Base-by-base conservation (phyloP, 1,140 invertebrate species). In the honey bee (Apis mellifera) region DNA sequence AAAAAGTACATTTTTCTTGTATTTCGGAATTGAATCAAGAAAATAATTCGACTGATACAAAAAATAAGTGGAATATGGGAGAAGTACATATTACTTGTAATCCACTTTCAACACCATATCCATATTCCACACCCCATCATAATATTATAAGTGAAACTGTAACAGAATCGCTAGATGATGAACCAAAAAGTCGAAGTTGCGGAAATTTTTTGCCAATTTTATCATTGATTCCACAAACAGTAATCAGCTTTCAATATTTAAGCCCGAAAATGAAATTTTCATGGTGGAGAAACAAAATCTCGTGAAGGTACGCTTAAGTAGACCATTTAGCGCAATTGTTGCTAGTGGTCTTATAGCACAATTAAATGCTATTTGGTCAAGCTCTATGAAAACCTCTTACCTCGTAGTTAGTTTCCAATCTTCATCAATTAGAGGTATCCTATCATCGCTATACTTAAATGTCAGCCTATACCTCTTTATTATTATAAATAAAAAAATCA, bases 231-330 rank as follows among this genome's bases (percentile, higher is more conserved):
- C 92, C 92, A 9, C 91, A 94, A 65, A 92, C 94, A 78, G 84
- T 95, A 86, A 89, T 94, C 84, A 93, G 94, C 89, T 94, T 95
- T 90, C 92, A 92, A 70, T 94, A 94, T 81, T 92, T 92, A 55
- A 94, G 93, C 73, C 94, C 95, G 70, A 95, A 95, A 88, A 95
- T 96, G 91, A 94, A 96, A 89, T 95, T 95, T 90, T 95, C 95
- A 19, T 96, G 95, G 95, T 96, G 95, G 95, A 95, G 95, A 55
- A 96, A 96, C 73, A 96, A 96, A 92, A 96, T 96, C 84, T 96
- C 95, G 95, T 96, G 95, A 96, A 94, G 93, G 83, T 90, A 93
- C 90, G 93, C 92, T 69, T 94, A 93, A 90, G 79, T 55, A n/a
- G 87, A 71, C 69, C 84, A 75, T 78, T 70, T 17, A 59, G 76